These are phyloP conservation scores for Tautogolabrus adspersus DNA, from an alignment of 2,113 vertebrate species.

Conservation along the genomic window DNA sequence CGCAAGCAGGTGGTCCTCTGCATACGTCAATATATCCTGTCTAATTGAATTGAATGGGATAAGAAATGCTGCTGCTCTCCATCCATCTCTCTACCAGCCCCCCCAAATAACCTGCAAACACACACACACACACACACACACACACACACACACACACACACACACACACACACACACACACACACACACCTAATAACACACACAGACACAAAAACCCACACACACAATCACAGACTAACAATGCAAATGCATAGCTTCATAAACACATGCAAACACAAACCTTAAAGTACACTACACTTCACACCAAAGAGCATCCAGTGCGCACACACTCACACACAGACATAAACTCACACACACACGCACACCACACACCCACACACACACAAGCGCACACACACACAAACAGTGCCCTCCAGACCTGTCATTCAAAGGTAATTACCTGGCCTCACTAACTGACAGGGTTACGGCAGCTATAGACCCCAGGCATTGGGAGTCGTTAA, in stretches of 20 bases:
- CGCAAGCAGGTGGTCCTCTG: constrained; percentile 65
- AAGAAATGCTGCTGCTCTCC: constrained; percentile 55
- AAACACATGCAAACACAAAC: constrained; percentile 24
- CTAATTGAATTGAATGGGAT: constrained; percentile 76
- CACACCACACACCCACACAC: constrained; percentile 24
- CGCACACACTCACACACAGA: neutral
- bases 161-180: constrained; percentile 21
- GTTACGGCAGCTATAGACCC: constrained; percentile 69
- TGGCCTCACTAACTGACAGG: constrained; percentile 77
- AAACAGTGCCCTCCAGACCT: constrained; percentile 66
- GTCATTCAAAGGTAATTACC: constrained; percentile 80
- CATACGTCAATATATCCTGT: constrained; percentile 66
- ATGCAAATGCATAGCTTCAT: neutral
- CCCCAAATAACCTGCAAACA: constrained; percentile 34
- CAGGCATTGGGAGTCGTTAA: constrained; percentile 68
- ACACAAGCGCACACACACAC: constrained; percentile 36
- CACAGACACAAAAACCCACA: constrained; percentile 12
- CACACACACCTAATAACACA: constrained; percentile 25
- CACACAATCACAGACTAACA: neutral
- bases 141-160: constrained; percentile 23
- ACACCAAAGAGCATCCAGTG: neutral
- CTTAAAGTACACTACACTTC: constrained; percentile 4
- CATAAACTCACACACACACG: neutral
- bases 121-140: constrained; percentile 21
- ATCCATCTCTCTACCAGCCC: constrained; percentile 49